Percentiles rank a stretch among this genome's conserved stretches.
These are phyloP conservation scores for Lytechinus variegatus DNA, from an alignment of 35 echinoderm and acorn worm species.

Conservation along the genomic window DNA sequence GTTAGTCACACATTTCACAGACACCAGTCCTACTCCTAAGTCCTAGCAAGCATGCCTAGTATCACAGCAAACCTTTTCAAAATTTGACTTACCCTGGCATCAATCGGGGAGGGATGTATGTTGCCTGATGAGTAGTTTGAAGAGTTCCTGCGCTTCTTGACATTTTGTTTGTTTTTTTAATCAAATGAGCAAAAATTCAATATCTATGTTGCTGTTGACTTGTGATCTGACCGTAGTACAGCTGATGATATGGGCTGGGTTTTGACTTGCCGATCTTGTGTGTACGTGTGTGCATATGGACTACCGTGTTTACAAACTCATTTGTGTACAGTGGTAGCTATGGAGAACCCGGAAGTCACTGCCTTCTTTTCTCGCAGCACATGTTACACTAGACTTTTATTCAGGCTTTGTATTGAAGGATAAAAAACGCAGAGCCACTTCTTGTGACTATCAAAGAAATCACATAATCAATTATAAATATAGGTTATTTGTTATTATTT, in stretches of 20 bases:
- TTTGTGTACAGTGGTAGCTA: constrained; percentile 7
- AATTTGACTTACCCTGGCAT: constrained; percentile 90
- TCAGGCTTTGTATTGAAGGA: not conserved
- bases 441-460: not conserved
- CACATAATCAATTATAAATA: not conserved
- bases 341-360: constrained; percentile 23
- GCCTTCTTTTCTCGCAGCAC: not conserved
- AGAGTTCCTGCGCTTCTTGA: constrained; percentile 91
- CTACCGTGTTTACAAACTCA: not conserved
- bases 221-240: not conserved
- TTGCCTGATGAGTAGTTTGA: constrained; percentile 91
- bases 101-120: constrained; percentile 85
- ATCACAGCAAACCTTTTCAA: too few species aligned
- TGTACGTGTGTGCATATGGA: not conserved
- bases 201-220: not conserved
- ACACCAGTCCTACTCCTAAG: too few species aligned
- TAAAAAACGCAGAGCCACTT: not conserved
- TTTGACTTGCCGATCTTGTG: not conserved
- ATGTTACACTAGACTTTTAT: not conserved
- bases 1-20: too few species aligned
- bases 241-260: not conserved
- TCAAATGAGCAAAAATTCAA: not conserved
- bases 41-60: too few species aligned
- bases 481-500: not conserved
- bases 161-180: constrained; percentile 60